A percentile compares a stretch with the other conserved stretches of the same genome.
These are phyloP conservation scores for Pyrrhosoma nymphula DNA, from an alignment of 2,888 invertebrate species.

Conservation along the genomic window DNA sequence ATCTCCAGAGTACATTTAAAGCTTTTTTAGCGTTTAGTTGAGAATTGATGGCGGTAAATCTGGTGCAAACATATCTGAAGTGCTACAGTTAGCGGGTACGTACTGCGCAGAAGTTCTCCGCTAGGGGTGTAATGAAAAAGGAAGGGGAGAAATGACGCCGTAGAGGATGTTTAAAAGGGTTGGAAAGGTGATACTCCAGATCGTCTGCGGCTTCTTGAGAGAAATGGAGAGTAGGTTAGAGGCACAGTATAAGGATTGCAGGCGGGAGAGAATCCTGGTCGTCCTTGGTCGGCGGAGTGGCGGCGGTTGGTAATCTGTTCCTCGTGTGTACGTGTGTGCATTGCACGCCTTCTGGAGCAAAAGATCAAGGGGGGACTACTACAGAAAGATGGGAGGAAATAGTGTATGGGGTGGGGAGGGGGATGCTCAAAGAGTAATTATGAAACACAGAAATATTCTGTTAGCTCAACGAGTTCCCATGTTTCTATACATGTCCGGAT, in stretches of 20 bases:
- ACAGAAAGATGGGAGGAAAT: no score
- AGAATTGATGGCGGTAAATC: background rate
- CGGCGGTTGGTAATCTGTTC: conserved; percentile 7
- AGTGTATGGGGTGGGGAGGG: background rate
- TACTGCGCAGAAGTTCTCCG: background rate
- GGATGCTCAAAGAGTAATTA: background rate
- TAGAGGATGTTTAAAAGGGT: conserved; percentile 26
- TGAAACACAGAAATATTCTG: background rate
- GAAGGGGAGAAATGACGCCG: background rate
- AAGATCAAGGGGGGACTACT: background rate
- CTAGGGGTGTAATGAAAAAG: background rate
- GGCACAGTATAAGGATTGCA: background rate
- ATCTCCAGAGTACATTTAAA: no score
- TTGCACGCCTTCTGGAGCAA: background rate
- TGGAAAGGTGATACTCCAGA: conserved; percentile 15
- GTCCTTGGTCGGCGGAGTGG: conserved; percentile 40
- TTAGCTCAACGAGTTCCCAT: background rate
- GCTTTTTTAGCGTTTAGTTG: background rate
- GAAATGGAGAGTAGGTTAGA: conserved; percentile 17
- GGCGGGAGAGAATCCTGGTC: background rate
- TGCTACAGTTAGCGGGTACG: background rate
- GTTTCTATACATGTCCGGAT: background rate
- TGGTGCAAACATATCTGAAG: background rate
- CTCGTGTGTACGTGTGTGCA: conserved; percentile 33
- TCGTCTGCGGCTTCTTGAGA: conserved; percentile 24